Percentiles rank a stretch among this genome's conserved stretches.
Evolutionary conservation across 2,888 invertebrate species (phyloP).

Genomic region (Ctenicera cuprea): DNA sequence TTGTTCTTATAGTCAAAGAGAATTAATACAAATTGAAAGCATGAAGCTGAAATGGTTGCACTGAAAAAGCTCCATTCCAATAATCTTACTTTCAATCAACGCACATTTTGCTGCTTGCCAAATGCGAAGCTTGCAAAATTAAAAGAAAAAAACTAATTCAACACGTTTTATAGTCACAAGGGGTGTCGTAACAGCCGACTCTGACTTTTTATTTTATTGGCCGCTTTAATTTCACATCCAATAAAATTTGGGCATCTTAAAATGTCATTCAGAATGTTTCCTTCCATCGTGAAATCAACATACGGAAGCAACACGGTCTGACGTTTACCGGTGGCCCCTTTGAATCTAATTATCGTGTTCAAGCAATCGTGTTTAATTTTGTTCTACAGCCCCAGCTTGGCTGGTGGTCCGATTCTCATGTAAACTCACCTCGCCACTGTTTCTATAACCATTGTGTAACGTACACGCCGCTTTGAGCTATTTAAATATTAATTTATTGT

Average conservation of each 20-base stretch:
- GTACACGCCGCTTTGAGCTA: constrained; percentile 39
- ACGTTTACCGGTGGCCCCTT: constrained; percentile 52
- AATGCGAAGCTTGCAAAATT: no score
- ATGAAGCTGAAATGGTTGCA: no score
- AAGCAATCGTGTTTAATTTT: constrained; percentile 57
- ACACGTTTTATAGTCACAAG: no score
- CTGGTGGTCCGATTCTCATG: constrained; percentile 57
- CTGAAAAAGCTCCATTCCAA: no score
- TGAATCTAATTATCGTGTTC: constrained; percentile 58
- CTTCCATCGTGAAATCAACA: constrained; percentile 37
- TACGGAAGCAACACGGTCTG: constrained; percentile 51
- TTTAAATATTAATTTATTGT: constrained; percentile 56
- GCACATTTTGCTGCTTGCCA: no score
- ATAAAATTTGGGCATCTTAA: constrained; percentile 28
- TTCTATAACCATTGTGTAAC: constrained; percentile 48
- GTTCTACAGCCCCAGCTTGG: constrained; percentile 50
- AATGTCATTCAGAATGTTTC: constrained; percentile 35
- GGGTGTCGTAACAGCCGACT: not conserved
- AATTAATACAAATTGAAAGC: no score
- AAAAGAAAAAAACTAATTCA: no score
- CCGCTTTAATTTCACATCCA: constrained; percentile 36
- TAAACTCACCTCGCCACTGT: constrained; percentile 51
- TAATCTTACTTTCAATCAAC: no score
- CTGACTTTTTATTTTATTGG: constrained; percentile 27
- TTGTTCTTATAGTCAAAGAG: no score